Evolutionary conservation across 2,113 vertebrate species (phyloP), one percentile per base, ranked within the genome.

Genomic region (Thomomys bottae): DNA sequence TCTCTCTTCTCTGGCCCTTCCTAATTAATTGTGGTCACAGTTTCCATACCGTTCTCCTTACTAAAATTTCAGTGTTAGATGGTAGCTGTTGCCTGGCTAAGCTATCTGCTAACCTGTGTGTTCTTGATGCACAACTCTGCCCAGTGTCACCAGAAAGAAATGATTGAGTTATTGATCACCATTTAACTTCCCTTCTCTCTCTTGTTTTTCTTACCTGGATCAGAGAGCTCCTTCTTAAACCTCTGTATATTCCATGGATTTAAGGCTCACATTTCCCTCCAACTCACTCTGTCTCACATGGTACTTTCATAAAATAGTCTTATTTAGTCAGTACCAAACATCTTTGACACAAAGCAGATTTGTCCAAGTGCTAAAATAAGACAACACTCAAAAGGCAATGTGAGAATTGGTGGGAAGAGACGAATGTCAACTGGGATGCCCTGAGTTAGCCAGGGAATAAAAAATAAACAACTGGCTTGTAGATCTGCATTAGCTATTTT

Each of bases 261-360:
- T 49, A 42, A 34, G 9, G 8, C 17, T 40, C 11, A 78, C 30
- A 28, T 61, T 38, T 57, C 77, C 57, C 84, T 89, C 64, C 14
- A 91, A 6, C 21, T 81, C 49, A 88, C 59, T 64, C 81, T 64
- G 73, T 9, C 9, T 81, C 80, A 59, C 14, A 36, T 11, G 26
- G 71, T 32, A 59, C 54, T 8, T 18, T 68, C 63, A 63, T 0
- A 14, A 30, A 34, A 87, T 20, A 66, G 21, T 32, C 59, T 71
- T 68, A 40, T 82, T 79, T 79, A 77, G 54, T 79, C 70, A 87
- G 26, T 36, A 61, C n/a, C 40, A 94, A 87, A 94, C 68, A 91
- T 24, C 23, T 84, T 49, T 87, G 70, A 94, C 45, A 72, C 82
- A 89, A 76, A 49, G 66, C 75, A 96, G 71, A 84, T n/a, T 92